Percentiles rank a stretch among this genome's conserved stretches.
These are phyloP conservation scores for Boloria selene DNA, from an alignment of 2,888 invertebrate genomes.

Conservation along the genomic window DNA sequence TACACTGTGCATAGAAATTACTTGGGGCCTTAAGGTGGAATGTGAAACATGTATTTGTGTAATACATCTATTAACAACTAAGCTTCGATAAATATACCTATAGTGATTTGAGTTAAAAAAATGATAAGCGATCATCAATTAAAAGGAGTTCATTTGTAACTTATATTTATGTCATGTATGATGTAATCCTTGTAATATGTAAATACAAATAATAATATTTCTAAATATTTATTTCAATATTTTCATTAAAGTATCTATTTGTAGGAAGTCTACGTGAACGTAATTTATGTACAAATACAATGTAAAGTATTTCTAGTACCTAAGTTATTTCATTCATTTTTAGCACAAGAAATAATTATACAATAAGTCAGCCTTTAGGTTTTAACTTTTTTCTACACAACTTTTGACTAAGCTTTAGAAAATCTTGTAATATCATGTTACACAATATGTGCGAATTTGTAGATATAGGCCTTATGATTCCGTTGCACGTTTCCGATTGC, in stretches of 20 bases:
- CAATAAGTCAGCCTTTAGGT: no score
- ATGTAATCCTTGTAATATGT: no score
- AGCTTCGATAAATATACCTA: no score
- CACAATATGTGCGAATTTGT: not conserved
- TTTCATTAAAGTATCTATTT: not conserved
- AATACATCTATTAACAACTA: not conserved
- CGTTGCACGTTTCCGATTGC: constrained; percentile 33
- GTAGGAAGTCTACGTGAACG: constrained; percentile 4
- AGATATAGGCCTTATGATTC: constrained; percentile 23
- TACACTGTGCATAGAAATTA: not conserved
- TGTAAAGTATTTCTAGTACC: no score
- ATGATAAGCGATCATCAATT: no score
- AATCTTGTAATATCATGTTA: not conserved
- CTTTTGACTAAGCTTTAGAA: no score
- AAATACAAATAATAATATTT: not conserved
- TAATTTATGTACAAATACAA: not conserved
- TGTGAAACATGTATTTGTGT: constrained; percentile 11
- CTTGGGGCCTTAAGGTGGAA: not conserved
- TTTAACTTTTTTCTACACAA: no score
- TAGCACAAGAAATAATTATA: no score
- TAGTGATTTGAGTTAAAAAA: no score
- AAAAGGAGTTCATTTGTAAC: no score
- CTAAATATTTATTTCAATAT: not conserved
- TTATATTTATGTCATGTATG: no score
- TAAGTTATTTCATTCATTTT: no score